phyloP scores from a whole-genome alignment of 2,797 vertebrate genomes.

The Halcyon chelicuti region DNA sequence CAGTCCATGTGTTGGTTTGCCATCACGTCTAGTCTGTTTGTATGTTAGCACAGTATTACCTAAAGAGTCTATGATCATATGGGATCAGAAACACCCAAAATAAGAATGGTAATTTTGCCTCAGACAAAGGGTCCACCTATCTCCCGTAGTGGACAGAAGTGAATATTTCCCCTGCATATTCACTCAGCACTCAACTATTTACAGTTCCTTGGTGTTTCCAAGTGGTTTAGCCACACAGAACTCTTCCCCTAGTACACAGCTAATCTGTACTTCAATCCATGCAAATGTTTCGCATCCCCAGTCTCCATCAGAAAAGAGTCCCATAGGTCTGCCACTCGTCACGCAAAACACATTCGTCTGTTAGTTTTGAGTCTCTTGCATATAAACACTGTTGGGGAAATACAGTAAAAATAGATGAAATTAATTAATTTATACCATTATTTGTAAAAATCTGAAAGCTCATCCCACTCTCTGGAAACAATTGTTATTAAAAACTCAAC shows the following conservation, averaged over 20 bases:
- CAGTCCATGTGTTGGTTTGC: background rate
- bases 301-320: background rate
- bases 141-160: background rate
- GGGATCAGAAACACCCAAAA: background rate
- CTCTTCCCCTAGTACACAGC: background rate
- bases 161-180: background rate
- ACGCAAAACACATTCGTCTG: background rate
- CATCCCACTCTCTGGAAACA: background rate
- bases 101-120: background rate
- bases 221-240: background rate
- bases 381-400: background rate
- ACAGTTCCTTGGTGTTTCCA: background rate
- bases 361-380: background rate
- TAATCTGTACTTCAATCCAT: background rate
- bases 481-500: background rate
- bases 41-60: background rate
- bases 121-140: background rate
- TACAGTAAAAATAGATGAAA: background rate
- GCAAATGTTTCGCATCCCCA: background rate
- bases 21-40: background rate
- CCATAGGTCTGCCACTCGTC: background rate
- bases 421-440: background rate
- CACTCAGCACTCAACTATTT: background rate
- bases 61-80: fast-evolving
- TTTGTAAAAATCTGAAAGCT: background rate